phyloP scores from a whole-genome alignment of 2,797 vertebrate species.

The Labroides dimidiatus region DNA sequence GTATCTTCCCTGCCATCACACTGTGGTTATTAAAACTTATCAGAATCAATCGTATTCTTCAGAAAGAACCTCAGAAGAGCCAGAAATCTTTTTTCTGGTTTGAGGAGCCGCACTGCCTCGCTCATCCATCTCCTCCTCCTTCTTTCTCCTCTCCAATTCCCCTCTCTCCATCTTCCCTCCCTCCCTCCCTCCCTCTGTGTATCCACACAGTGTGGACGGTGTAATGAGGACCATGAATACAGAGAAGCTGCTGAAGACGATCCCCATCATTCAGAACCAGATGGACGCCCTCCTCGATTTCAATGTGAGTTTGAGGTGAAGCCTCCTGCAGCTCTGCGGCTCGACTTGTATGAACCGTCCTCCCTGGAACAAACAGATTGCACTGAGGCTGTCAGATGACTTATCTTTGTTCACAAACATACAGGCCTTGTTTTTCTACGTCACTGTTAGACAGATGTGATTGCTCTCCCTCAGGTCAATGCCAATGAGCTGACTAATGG shows the following conservation, averaged over 20 bases:
- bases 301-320: conserved; percentile 90
- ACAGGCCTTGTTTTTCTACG: conserved; percentile 19
- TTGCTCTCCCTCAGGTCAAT: conserved; percentile 90
- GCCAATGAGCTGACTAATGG: conserved; percentile 99
- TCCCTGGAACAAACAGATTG: conserved; percentile 20
- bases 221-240: conserved; percentile 99
- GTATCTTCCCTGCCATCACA: too few relatives aligned
- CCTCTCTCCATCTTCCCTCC: neutral
- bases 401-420: conserved; percentile 12
- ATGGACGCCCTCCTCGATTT: conserved; percentile 99
- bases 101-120: conserved; percentile 1
- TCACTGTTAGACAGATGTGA: conserved; percentile 47
- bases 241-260: conserved; percentile 98
- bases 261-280: conserved; percentile 99
- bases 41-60: too few relatives aligned
- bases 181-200: conserved; percentile 5
- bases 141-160: conserved; percentile 3
- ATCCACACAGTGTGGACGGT: conserved; percentile 91
- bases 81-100: conserved; percentile 1
- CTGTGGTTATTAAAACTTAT: too few relatives aligned
- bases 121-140: conserved; percentile 18
- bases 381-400: conserved; percentile 3
- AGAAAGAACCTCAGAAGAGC: too few relatives aligned
- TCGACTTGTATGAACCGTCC: conserved; percentile 12
- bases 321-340: conserved; percentile 21